Conservation (phyloP, 2,113 vertebrate species). For the Lampris incognitus region DNA sequence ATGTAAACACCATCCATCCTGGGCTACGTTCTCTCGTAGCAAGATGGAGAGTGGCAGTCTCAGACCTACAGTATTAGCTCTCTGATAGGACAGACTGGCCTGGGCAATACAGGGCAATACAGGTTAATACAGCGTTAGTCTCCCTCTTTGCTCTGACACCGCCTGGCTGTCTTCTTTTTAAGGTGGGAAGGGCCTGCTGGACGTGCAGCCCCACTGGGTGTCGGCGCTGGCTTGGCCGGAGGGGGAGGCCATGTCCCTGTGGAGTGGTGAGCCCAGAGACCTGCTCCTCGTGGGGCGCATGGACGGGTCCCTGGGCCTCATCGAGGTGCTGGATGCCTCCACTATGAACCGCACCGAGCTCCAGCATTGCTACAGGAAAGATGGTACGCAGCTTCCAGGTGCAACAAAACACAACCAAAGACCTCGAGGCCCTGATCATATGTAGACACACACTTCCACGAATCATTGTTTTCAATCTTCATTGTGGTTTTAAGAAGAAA, state of each 20-base stretch:
- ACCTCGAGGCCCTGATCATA: too few species aligned
- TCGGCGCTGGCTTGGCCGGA: constrained; percentile 93
- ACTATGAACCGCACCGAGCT: constrained; percentile 90
- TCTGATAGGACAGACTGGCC: too few species aligned
- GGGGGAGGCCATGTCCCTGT: constrained; percentile 84
- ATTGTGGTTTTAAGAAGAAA: too few species aligned
- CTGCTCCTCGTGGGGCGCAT: constrained; percentile 93
- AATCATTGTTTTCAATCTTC: too few species aligned
- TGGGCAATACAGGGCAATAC: too few species aligned
- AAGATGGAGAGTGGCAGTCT: constrained; percentile 21
- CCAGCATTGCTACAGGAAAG: constrained; percentile 96
- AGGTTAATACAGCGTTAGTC: too few species aligned
- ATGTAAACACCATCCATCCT: constrained; percentile 52
- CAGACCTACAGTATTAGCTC: background rate
- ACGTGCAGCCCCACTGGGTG: constrained; percentile 95
- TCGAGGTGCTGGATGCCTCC: constrained; percentile 90
- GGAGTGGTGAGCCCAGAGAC: constrained; percentile 90
- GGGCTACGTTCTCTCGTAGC: background rate
- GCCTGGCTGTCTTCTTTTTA: background rate
- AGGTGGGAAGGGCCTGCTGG: constrained; percentile 94
- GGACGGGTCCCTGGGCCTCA: constrained; percentile 93
- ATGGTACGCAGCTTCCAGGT: constrained; percentile 80
- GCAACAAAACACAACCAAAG: too few species aligned
- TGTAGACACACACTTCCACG: too few species aligned
- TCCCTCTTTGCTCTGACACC: too few species aligned